Evolutionary conservation across 1,140 invertebrate species (phyloP), one percentile per base, ranked within the genome.

Genomic region (Nebria ingens): DNA sequence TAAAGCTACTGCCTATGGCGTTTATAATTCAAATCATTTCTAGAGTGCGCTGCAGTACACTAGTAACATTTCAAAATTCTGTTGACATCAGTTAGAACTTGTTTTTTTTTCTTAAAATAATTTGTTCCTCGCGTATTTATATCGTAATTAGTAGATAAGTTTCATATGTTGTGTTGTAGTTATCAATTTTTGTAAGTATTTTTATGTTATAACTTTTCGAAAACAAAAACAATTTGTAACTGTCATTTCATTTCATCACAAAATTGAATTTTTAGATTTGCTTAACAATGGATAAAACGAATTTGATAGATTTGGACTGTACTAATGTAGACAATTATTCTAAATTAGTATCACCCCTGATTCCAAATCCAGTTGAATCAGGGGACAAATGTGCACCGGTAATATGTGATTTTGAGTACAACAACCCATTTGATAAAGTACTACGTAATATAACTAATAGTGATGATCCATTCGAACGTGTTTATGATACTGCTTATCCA

Each of bases 381-480:
- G n/a, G n/a, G 6, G n/a, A 6, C 6, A 34, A 34, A 34, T 34
- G n/a, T n/a, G n/a, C 17, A 12, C 40, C 40, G 4, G 17, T 4
- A 45, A 12, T 45, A 45, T 45, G 9, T 17, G 40, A 45, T 45
- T 4, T 17, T 17, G 40, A 45, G 4, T n/a, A n/a, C n/a, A 45
- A 17, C 17, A 45, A 45, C 17, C 40, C 40, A 45, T 45, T 45
- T 17, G 40, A 45, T 45, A 45, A 45, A 45, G 40, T 45, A 12
- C 40, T 45, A 12, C 40, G 40, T 11, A 45, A 6, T 3, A 6
- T 45, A 11, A 11, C 40, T 4, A 45, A 45, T 45, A 45, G 17
- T 12, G 15, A 45, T 45, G 40, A 45, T 45, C 40, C 40, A 45
- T 45, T 45, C 17, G 40, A 45, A 45, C 25, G 25, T 34, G 40